Evolutionary conservation across 1,140 invertebrate genomes (phyloP), one percentile per base, ranked within the genome.

Genomic region (Zaprionus inermis): DNA sequence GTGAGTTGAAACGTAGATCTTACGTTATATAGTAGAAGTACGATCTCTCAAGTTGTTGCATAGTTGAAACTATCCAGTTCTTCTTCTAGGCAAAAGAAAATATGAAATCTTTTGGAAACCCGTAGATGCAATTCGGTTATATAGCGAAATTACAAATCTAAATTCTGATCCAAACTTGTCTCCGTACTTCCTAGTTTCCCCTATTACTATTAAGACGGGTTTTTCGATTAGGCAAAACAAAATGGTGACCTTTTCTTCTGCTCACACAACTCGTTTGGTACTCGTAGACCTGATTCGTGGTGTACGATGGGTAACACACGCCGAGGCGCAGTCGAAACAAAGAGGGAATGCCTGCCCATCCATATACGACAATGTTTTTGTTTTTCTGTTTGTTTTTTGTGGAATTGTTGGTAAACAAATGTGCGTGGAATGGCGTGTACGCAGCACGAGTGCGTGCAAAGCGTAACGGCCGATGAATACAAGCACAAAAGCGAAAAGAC

Each of bases 381-480:
- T 72, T 52, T 67, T 73, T 6, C 5, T 38, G 67, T 69, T 60
- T 73, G 52, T 28, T 69, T 65, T 68, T 64, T 59, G 66, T 54
- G 36, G 18, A 60, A 55, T 63, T 82, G 81, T 88, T 86, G 60
- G 83, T 86, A 86, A 86, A 86, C 82, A 86, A 86, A 86, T 86
- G 60, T 72, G 79, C 82, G 82, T 86, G 64, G 79, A 86, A 86
- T 86, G 83, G 22, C 55, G 44, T 56, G 63, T 34, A 58, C 28
- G 36, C 54, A 66, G 54, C 32, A 54, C 55, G 30, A 36, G 6
- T 28, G 74, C 66, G 6, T 28, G 74, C 70, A 78, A 78, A 75
- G 77, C 81, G 28, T 63, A 67, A 61, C 56, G 44, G 20, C n/a
- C 73, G 81, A 85, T 84, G 71, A 84, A 83, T 11, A 56, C 58